Base-by-base conservation (phyloP, 2,888 invertebrate genomes). In the Xestoiulus laeticollis region DNA sequence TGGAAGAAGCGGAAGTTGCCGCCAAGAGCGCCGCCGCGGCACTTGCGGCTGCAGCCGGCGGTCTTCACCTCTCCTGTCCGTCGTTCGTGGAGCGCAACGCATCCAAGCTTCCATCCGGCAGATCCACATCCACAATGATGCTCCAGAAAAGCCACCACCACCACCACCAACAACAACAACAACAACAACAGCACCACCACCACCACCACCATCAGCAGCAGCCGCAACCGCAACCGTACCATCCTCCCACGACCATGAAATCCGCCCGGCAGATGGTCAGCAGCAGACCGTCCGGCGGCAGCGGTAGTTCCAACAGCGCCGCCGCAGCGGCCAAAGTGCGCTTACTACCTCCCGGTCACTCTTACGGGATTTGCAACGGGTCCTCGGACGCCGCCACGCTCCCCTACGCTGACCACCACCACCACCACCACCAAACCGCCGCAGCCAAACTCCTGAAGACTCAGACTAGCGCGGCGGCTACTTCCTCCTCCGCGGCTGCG, bases 11-110 rank as follows among this genome's bases (percentile, higher is more conserved):
- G 22, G 82, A 85, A 26, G 22, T 53, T 16, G 86, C 89, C 16
- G 87, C 87, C 82, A 87, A 83, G 87, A 88, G 85, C 87, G 88
- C 87, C 33, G 87, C 88, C 26, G 87, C 88, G 6, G 85, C 85
- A 38, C 59, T 85, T 26, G 87, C 89, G 30, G 88, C 88, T 53
- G 88, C 88, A 14, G 85, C 89, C 30, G 89, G 89, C 1, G 48
- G 89, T 88, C 88, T 88, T 87, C 87, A 87, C 88, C 44, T 87
- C 19, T 43, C 87, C 14, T 87, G 87, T n/a, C 87, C 87, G 5
- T 87, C 87, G 30, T 87, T 87, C 82, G 87, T 38, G n/a, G 87
- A 82, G 22, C 19, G 87, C 0, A 87, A 48, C 68, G 68, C 87
- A 2, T 16, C 48, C 85, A 85, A 85, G 19, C 16, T 87, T n/a